Evolutionary conservation across 2,888 invertebrate species (phyloP).

Genomic region (Coelopa pilipes): DNA sequence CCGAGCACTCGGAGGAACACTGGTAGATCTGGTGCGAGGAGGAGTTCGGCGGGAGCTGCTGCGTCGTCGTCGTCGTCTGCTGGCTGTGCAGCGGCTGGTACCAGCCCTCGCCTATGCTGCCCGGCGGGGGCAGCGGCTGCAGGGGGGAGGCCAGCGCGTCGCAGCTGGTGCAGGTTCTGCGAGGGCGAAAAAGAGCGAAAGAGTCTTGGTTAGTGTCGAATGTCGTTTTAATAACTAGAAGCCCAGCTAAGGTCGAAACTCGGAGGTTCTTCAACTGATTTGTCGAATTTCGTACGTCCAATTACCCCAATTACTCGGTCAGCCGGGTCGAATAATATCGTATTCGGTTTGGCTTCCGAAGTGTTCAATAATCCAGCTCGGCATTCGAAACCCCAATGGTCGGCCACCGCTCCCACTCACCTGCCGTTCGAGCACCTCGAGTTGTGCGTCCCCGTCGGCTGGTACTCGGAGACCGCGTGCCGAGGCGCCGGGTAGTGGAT

Average conservation of each 20-base stretch:
- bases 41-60: slow-evolving; percentile 54
- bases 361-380: no score
- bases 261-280: no score
- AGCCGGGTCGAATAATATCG: no score
- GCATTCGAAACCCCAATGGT: no score
- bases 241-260: no score
- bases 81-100: slow-evolving; percentile 61
- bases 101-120: slow-evolving; percentile 57
- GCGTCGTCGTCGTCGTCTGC: not conserved
- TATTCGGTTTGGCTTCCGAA: no score
- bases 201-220: no score
- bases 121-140: slow-evolving; percentile 57
- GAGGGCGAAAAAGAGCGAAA: no score
- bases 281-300: no score
- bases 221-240: no score
- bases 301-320: no score
- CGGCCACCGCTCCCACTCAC: slow-evolving; percentile 50
- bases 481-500: slow-evolving; percentile 66
- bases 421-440: slow-evolving; percentile 63
- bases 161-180: slow-evolving; percentile 65
- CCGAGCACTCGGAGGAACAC: slow-evolving; percentile 68
- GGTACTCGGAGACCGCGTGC: slow-evolving; percentile 66
- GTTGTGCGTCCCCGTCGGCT: slow-evolving; percentile 61
- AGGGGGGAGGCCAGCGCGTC: slow-evolving; percentile 65
- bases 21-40: slow-evolving; percentile 64